These are phyloP conservation scores for Osmoderma eremita DNA, from an alignment of 2,888 invertebrate genomes.

Conservation along the genomic window DNA sequence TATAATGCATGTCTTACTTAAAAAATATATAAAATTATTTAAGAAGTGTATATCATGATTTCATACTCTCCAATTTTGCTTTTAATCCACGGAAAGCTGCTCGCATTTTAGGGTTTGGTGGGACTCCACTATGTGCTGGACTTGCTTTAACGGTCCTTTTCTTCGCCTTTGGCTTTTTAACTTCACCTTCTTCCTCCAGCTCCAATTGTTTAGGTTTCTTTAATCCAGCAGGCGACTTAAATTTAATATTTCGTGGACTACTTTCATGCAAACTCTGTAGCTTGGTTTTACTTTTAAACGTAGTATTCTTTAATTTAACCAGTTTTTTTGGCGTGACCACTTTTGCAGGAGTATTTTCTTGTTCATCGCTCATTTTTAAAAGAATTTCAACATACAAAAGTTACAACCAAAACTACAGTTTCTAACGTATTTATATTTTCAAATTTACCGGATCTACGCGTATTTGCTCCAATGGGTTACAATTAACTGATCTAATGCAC, in stretches of 20 bases:
- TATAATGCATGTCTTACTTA: too few species aligned
- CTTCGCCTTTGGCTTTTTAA: slow-evolving; percentile 1
- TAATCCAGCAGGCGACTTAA: slow-evolving; percentile 14
- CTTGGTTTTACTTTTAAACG: slow-evolving; percentile 10
- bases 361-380: slow-evolving; percentile 13
- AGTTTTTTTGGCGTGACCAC: background rate
- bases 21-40: too few species aligned
- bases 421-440: too few species aligned
- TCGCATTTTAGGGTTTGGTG: slow-evolving; percentile 17
- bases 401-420: too few species aligned
- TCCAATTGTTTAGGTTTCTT: background rate
- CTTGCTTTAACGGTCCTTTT: slow-evolving; percentile 1
- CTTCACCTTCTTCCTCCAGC: background rate
- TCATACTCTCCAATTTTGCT: slow-evolving; percentile 10
- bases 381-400: background rate
- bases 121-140: slow-evolving; percentile 22
- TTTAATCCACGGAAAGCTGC: slow-evolving; percentile 13
- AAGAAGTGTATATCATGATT: too few species aligned
- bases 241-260: background rate
- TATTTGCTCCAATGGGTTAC: too few species aligned
- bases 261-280: background rate
- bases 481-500: too few species aligned
- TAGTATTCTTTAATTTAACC: background rate
- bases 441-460: too few species aligned
- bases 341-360: background rate